Percentiles rank a stretch among this genome's conserved stretches.
Evolutionary conservation across 2,797 vertebrate genomes (phyloP).

Genomic region (Iguana delicatissima): DNA sequence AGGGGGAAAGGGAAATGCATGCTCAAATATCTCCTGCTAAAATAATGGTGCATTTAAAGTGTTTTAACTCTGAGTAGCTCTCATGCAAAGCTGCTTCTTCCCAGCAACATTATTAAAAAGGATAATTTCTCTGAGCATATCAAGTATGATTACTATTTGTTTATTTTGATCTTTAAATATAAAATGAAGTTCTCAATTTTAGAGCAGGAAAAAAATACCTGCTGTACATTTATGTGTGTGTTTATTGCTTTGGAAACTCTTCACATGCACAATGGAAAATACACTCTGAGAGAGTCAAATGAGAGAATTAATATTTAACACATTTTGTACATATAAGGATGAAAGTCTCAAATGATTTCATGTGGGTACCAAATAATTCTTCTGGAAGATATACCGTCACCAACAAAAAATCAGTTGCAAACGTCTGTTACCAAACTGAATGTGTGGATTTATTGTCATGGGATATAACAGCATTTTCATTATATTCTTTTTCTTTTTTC

Average conservation of each 20-base stretch:
- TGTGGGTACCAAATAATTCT: neutral
- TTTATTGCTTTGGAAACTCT: neutral
- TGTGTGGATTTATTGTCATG: constrained; percentile 33
- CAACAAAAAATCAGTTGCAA: constrained; percentile 44
- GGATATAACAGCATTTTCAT: neutral
- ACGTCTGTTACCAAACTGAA: constrained; percentile 41
- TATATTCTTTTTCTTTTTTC: constrained; percentile 44
- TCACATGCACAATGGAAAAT: neutral
- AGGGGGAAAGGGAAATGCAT: neutral
- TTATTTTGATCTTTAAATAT: constrained; percentile 4
- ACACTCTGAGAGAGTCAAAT: neutral
- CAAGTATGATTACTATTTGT: neutral
- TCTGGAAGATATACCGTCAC: constrained; percentile 41
- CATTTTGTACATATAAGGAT: neutral
- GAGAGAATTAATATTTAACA: neutral
- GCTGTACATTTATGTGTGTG: neutral
- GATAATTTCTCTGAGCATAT: neutral
- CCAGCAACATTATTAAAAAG: neutral
- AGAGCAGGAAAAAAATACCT: neutral
- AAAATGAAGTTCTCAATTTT: constrained; percentile 3
- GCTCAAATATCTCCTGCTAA: neutral
- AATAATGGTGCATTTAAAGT: neutral
- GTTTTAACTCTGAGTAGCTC: neutral
- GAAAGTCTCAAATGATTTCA: neutral
- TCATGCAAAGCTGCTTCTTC: neutral